phyloP scores from a whole-genome alignment of 1,140 invertebrate genomes.

The Cherax destructor region DNA sequence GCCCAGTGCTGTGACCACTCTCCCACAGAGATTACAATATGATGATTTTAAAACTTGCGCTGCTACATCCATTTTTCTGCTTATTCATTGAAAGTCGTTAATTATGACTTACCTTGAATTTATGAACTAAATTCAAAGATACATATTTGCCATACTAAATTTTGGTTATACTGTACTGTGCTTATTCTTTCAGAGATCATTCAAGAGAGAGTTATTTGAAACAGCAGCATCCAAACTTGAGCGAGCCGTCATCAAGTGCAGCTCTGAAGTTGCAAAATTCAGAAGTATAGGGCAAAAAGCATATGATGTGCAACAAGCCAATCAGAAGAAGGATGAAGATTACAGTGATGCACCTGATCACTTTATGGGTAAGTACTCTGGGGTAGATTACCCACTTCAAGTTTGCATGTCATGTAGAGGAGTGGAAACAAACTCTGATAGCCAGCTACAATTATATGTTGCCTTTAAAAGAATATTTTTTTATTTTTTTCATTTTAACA shows the following conservation, averaged over 20 bases:
- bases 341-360: slow-evolving; percentile 97
- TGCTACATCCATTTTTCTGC: too few species aligned
- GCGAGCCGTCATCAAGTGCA: slow-evolving; percentile 88
- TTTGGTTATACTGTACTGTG: too few species aligned
- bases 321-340: slow-evolving; percentile 91
- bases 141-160: too few species aligned
- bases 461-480: too few species aligned
- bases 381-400: neutral
- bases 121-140: too few species aligned
- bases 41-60: too few species aligned
- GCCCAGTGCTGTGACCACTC: too few species aligned
- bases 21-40: too few species aligned
- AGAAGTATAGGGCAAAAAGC: slow-evolving; percentile 85
- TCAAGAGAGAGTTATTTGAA: slow-evolving; percentile 92
- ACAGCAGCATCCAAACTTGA: slow-evolving; percentile 89
- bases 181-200: slow-evolving; percentile 85
- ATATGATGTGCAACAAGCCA: slow-evolving; percentile 86
- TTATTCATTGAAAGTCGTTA: too few species aligned
- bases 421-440: neutral
- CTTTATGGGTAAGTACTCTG: slow-evolving; percentile 82
- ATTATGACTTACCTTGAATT: too few species aligned
- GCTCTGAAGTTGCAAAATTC: slow-evolving; percentile 78
- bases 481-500: too few species aligned
- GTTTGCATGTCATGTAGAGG: neutral
- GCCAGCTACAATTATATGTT: too few species aligned